These are phyloP conservation scores for Axis porcinus DNA, from an alignment of 2,113 vertebrate genomes.

Conservation along the genomic window DNA sequence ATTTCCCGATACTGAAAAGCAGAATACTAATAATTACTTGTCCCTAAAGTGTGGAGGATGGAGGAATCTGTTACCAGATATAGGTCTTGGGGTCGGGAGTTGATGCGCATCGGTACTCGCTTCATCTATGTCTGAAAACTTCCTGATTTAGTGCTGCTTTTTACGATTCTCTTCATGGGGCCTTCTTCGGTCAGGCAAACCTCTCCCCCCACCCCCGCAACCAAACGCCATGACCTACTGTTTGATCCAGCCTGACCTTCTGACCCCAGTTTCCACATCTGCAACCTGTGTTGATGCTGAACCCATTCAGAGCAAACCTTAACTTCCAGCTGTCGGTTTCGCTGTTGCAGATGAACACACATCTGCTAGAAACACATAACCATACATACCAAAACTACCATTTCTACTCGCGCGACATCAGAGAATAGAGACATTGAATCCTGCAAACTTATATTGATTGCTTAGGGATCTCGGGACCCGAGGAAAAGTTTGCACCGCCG, in stretches of 20 bases:
- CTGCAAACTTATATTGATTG: neutral
- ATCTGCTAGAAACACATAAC: neutral
- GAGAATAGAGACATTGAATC: neutral
- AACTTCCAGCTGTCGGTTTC: neutral
- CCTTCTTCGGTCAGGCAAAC: neutral
- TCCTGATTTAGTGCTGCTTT: neutral
- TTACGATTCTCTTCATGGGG: neutral
- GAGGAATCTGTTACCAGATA: neutral
- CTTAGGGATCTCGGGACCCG: neutral
- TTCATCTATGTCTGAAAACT: conserved; percentile 31
- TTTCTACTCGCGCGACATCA: neutral
- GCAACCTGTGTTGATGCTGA: conserved; percentile 16
- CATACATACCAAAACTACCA: neutral
- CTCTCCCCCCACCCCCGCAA: neutral
- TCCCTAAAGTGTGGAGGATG: neutral
- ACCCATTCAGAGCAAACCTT: conserved; percentile 34
- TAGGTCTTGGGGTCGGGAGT: conserved; percentile 21
- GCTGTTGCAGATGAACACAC: neutral
- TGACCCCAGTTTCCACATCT: conserved; percentile 50
- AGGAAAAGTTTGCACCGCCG: conserved; percentile 67
- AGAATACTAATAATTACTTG: neutral
- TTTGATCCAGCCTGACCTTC: conserved; percentile 30
- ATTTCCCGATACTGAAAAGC: conserved; percentile 23
- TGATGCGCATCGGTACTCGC: neutral
- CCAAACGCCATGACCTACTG: neutral